These are phyloP conservation scores for Capricornis sumatraensis DNA, from an alignment of 2,113 vertebrate genomes.

Conservation along the genomic window DNA sequence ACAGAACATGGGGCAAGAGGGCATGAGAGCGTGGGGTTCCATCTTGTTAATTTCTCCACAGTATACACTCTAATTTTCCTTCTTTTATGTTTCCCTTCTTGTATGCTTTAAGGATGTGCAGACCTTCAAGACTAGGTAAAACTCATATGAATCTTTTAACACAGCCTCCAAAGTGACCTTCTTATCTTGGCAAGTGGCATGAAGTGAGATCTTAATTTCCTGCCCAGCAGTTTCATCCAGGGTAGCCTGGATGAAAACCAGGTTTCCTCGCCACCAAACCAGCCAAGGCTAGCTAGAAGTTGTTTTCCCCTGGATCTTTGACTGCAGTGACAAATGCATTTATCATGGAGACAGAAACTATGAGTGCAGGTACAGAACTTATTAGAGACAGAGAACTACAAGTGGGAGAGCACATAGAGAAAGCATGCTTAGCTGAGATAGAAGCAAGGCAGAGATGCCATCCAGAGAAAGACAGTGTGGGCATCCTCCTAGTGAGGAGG, in stretches of 20 bases:
- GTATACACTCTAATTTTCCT: background rate
- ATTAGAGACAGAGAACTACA: background rate
- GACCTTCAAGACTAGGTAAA: background rate
- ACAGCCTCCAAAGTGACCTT: background rate
- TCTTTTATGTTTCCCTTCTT: background rate
- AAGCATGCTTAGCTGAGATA: background rate
- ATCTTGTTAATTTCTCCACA: background rate
- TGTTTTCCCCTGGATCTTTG: background rate
- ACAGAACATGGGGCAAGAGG: background rate
- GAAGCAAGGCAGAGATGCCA: background rate
- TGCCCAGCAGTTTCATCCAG: background rate
- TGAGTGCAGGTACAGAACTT: background rate
- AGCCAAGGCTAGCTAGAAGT: background rate
- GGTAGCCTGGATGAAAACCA: background rate
- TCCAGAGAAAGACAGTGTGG: background rate
- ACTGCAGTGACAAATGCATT: background rate
- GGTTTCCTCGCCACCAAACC: background rate
- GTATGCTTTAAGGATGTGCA: background rate
- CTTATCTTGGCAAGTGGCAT: background rate
- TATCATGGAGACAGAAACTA: background rate
- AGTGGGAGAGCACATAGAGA: background rate
- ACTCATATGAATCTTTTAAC: background rate
- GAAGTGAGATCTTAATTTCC: background rate
- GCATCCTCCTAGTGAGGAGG: rapidly evolving
- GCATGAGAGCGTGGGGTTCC: rapidly evolving